These are phyloP conservation scores for Eulemur macaco DNA, from an alignment of 2,113 vertebrate genomes.

Conservation along the genomic window DNA sequence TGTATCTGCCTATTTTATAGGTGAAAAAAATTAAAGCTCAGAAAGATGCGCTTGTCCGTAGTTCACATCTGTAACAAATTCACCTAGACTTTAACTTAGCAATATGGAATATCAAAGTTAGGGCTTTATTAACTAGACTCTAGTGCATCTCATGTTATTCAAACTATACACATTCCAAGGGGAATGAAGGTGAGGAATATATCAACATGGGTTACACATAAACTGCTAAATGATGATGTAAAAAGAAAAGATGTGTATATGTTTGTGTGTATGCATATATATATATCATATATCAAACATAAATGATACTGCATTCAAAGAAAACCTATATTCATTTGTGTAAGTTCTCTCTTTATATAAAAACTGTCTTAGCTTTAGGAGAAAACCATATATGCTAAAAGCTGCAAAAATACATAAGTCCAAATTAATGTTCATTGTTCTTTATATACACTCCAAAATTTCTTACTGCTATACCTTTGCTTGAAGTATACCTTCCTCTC, in stretches of 20 bases:
- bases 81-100: conserved; percentile 19
- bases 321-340: background rate
- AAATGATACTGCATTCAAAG: background rate
- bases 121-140: background rate
- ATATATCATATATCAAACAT: background rate
- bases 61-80: background rate
- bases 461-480: background rate
- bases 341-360: background rate
- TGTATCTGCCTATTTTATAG: background rate
- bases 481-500: background rate
- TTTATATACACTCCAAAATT: background rate
- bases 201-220: background rate
- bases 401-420: background rate
- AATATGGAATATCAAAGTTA: background rate
- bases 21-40: background rate
- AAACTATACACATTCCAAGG: background rate
- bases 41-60: background rate
- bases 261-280: background rate
- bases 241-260: background rate
- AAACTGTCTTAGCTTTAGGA: background rate
- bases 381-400: background rate
- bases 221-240: conserved; percentile 3
- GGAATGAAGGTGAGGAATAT: background rate
- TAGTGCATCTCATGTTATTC: background rate
- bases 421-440: background rate